Percentiles rank a stretch among this genome's conserved stretches.
phyloP scores from a whole-genome alignment of 2,888 invertebrate species.

The Tenthredo distinguenda region DNA sequence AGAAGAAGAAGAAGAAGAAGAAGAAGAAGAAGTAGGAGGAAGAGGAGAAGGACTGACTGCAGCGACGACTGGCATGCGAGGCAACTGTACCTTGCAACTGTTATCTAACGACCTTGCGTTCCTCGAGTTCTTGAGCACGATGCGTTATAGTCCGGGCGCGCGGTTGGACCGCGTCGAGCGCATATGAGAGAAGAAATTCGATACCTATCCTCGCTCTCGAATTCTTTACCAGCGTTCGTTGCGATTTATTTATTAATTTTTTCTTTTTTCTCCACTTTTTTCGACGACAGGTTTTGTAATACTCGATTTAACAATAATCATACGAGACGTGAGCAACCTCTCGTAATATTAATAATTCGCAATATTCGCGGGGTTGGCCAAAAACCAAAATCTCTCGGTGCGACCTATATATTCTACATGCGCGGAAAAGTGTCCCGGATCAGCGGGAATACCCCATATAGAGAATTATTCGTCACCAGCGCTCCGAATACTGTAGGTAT shows the following conservation, averaged over 20 bases:
- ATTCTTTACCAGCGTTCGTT: conserved; percentile 16
- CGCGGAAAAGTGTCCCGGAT: too few species aligned
- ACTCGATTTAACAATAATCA: not conserved
- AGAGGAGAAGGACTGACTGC: not conserved
- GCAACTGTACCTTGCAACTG: conserved; percentile 73
- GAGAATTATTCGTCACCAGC: not conserved
- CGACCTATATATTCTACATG: too few species aligned
- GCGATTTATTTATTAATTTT: not conserved
- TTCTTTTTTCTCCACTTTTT: not conserved
- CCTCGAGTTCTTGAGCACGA: conserved; percentile 48
- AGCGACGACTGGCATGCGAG: conserved; percentile 63
- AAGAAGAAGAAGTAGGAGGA: not conserved
- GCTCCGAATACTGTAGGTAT: not conserved
- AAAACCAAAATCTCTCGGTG: too few species aligned
- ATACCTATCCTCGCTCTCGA: conserved; percentile 27
- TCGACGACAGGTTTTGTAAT: not conserved
- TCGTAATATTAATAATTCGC: too few species aligned
- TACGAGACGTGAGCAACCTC: too few species aligned
- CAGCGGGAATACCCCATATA: too few species aligned
- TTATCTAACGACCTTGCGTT: conserved; percentile 74
- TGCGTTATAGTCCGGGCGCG: conserved; percentile 54
- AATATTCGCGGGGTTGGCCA: too few species aligned
- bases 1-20: not conserved
- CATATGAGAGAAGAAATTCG: conserved; percentile 10
- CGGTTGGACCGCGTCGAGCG: conserved; percentile 2